A percentile compares a stretch with the other conserved stretches of the same genome.
Conservation (phyloP, 2,797 vertebrate genomes). For the Coracias cyanogaster region DNA sequence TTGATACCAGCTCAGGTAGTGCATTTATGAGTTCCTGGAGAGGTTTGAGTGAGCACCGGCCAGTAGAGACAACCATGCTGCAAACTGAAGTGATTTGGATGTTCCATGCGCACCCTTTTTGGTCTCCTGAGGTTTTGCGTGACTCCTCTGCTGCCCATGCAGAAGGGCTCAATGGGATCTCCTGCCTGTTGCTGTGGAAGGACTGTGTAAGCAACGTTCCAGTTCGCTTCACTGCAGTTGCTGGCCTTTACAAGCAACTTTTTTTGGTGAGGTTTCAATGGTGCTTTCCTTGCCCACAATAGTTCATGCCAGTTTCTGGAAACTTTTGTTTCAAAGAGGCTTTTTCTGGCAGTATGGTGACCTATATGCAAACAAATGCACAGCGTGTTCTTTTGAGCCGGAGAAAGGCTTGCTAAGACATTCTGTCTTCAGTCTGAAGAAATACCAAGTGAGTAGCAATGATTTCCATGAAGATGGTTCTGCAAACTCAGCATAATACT, state of each 20-base stretch:
- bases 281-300: slow-evolving; percentile 74
- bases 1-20: background rate
- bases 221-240: background rate
- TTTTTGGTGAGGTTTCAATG: slow-evolving; percentile 56
- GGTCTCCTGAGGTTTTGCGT: background rate
- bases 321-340: slow-evolving; percentile 73
- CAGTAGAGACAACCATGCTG: accelerated
- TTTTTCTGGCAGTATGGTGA: slow-evolving; percentile 68
- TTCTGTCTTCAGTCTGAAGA: slow-evolving; percentile 75
- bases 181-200: background rate
- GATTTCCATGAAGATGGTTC: slow-evolving; percentile 66
- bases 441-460: slow-evolving; percentile 58
- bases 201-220: background rate
- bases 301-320: slow-evolving; percentile 76
- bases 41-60: background rate
- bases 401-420: slow-evolving; percentile 79
- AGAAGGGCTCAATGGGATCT: background rate
- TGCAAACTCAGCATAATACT: slow-evolving; percentile 63
- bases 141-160: background rate
- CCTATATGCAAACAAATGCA: slow-evolving; percentile 67
- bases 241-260: slow-evolving; percentile 67
- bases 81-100: background rate
- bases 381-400: slow-evolving; percentile 76
- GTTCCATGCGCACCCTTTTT: background rate
- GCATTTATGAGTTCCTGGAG: slow-evolving; percentile 31